Evolutionary conservation across 1,140 invertebrate species (phyloP).

Genomic region (Drosophila kikkawai): DNA sequence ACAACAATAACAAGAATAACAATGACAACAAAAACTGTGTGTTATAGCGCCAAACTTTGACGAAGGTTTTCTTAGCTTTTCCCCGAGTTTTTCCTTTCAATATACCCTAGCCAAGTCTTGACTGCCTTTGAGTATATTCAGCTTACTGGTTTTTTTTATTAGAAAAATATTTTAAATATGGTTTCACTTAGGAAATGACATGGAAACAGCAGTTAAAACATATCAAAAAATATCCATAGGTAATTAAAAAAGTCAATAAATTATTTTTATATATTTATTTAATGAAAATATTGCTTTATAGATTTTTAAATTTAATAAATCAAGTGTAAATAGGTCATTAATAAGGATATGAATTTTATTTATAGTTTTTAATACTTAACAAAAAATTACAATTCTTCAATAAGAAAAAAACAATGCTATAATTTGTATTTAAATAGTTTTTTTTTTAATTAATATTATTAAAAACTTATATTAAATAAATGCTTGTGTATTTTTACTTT

Average conservation of each 20-base stretch:
- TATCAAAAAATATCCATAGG: no score
- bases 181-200: neutral
- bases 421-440: neutral
- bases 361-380: neutral
- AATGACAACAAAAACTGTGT: conserved; percentile 24
- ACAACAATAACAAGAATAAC: conserved; percentile 32
- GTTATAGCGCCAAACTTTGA: conserved; percentile 65
- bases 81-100: conserved; percentile 5
- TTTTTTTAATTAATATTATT: no score
- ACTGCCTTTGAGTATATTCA: neutral
- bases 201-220: neutral
- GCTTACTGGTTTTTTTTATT: neutral
- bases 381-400: no score
- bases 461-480: no score
- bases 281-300: neutral
- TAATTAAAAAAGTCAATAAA: neutral
- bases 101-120: neutral
- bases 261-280: neutral
- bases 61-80: conserved; percentile 55
- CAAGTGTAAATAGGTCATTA: neutral
- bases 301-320: neutral
- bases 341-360: neutral
- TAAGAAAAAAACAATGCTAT: neutral
- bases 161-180: neutral
- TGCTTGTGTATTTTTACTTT: no score